Conservation (phyloP, 1,140 invertebrate genomes). For the Lerema accius region DNA sequence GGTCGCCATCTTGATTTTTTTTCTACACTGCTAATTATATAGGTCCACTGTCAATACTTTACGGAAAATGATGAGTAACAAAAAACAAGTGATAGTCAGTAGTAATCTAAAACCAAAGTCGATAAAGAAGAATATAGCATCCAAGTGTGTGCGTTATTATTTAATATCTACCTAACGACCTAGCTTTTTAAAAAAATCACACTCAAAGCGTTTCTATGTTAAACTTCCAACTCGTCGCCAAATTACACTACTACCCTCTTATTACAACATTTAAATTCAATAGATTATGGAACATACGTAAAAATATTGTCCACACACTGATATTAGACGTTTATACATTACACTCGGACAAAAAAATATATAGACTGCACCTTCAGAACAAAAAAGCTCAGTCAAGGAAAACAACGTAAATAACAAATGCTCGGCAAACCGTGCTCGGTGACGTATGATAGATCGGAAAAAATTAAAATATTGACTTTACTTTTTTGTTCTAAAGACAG, state of each 20-base stretch:
- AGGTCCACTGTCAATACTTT: too few relatives aligned
- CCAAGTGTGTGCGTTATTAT: neutral
- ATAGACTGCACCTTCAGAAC: too few relatives aligned
- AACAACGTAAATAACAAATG: too few relatives aligned
- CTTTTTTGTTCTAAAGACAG: too few relatives aligned
- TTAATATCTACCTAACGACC: neutral
- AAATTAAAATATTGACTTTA: too few relatives aligned
- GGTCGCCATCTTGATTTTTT: too few relatives aligned
- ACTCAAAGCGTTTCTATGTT: neutral
- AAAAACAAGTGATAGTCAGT: neutral
- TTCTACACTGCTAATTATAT: too few relatives aligned
- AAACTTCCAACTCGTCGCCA: neutral
- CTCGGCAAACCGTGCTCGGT: too few relatives aligned
- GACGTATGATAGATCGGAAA: too few relatives aligned
- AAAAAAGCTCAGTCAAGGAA: too few relatives aligned
- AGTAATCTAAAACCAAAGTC: neutral
- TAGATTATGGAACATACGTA: neutral
- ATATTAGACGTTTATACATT: neutral
- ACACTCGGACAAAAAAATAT: too few relatives aligned
- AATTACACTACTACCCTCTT: neutral
- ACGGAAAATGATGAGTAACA: too few relatives aligned
- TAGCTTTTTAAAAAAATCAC: neutral
- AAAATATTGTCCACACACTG: neutral
- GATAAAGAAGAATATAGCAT: neutral
- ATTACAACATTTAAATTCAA: neutral